Conservation (phyloP, 2,888 invertebrate species). For the Amiota minor region DNA sequence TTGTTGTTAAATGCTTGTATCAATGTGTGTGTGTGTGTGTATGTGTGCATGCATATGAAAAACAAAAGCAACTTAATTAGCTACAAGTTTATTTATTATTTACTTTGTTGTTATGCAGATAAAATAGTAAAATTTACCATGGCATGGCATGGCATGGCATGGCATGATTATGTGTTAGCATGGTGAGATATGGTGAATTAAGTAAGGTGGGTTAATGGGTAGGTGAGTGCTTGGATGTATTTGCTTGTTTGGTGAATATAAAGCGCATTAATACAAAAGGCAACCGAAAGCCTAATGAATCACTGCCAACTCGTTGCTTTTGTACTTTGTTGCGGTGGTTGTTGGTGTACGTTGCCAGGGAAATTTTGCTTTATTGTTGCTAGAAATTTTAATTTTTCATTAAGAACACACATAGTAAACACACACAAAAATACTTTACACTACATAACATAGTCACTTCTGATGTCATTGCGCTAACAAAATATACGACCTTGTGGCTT, state of each 20-base stretch:
- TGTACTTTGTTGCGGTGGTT: not conserved
- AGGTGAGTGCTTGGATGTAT: slow-evolving; percentile 9
- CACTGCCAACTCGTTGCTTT: slow-evolving; percentile 44
- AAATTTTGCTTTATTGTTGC: slow-evolving; percentile 44
- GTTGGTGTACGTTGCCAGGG: not conserved
- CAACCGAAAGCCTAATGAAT: slow-evolving; percentile 57
- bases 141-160: too few relatives aligned
- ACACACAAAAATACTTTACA: not conserved
- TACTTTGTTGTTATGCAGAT: slow-evolving; percentile 42
- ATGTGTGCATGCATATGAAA: not conserved
- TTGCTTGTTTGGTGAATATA: not conserved
- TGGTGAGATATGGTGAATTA: not conserved
- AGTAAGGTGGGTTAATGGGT: not conserved
- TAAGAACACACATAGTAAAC: slow-evolving; percentile 57
- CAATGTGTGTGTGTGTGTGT: slow-evolving; percentile 20
- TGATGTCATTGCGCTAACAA: slow-evolving; percentile 17
- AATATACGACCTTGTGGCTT: slow-evolving; percentile 3
- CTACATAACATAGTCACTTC: not conserved
- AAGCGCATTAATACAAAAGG: slow-evolving; percentile 28
- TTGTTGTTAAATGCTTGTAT: slow-evolving; percentile 36
- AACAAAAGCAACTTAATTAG: slow-evolving; percentile 58
- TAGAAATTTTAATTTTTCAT: slow-evolving; percentile 65
- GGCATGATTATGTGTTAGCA: too few relatives aligned
- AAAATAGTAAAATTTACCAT: not conserved
- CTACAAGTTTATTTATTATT: slow-evolving; percentile 64